Evolutionary conservation across 2,113 vertebrate genomes (phyloP).

Genomic region (Tetraodon nigroviridis): DNA sequence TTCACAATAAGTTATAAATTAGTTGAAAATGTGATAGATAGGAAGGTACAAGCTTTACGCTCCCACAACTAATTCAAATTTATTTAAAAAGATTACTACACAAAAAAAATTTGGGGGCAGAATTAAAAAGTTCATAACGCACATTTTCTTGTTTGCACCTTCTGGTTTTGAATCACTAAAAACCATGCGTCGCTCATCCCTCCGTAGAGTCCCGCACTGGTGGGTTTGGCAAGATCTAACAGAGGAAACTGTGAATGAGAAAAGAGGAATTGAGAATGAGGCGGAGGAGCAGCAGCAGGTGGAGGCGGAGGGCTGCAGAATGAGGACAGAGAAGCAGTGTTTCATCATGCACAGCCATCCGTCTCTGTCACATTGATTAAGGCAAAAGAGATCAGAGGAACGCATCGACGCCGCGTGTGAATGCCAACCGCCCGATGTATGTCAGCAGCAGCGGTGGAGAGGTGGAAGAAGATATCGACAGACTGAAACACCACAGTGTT

Average conservation of each 20-base stretch:
- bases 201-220: constrained; percentile 3
- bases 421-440: not conserved
- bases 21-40: not conserved
- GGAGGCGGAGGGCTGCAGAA: constrained; percentile 39
- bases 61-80: not conserved
- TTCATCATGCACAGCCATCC: constrained; percentile 52
- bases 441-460: not conserved
- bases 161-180: not conserved
- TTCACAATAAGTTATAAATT: not conserved
- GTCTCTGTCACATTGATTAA: constrained; percentile 34
- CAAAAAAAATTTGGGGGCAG: not conserved
- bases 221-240: constrained; percentile 26
- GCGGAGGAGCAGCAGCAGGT: constrained; percentile 27
- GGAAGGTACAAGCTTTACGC: not conserved
- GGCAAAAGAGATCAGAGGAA: constrained; percentile 29
- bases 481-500: no score
- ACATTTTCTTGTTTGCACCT: not conserved
- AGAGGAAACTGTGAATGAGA: constrained; percentile 58
- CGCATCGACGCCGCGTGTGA: not conserved
- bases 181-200: constrained; percentile 7
- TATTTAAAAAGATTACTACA: not conserved
- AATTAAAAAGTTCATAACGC: not conserved
- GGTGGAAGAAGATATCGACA: no score
- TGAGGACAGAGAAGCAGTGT: constrained; percentile 46
- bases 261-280: constrained; percentile 39